A percentile compares a stretch with the other conserved stretches of the same genome.
phyloP scores from a whole-genome alignment of 92 coral and sea anemone genomes.

The Isaurus tuberculatus region DNA sequence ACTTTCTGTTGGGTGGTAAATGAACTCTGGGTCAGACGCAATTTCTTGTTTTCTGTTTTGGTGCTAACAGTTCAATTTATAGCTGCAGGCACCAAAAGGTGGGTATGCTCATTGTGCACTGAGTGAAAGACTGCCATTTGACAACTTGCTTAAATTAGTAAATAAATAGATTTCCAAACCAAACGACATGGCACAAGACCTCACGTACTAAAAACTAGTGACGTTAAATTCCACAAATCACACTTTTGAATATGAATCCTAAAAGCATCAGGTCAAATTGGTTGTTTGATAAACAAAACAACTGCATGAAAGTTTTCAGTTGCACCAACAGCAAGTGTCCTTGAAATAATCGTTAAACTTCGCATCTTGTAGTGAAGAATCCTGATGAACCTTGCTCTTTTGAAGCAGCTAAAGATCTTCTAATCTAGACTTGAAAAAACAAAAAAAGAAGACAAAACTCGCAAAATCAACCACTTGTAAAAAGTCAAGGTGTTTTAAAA shows the following conservation, averaged over 20 bases:
- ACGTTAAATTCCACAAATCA: conserved; percentile 10
- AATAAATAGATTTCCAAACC: background rate
- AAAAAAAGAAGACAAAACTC: too few species aligned
- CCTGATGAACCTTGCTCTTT: background rate
- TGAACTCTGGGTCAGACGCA: conserved; percentile 41
- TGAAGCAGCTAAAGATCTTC: background rate
- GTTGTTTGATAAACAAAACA: conserved; percentile 10
- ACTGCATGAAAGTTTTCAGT: background rate
- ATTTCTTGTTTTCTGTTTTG: conserved; percentile 45
- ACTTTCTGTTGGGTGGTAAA: background rate
- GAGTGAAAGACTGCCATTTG: background rate
- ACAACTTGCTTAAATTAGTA: background rate
- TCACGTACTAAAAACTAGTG: background rate
- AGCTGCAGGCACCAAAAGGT: conserved; percentile 24
- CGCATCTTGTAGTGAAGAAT: too few species aligned
- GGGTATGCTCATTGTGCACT: background rate
- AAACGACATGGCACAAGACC: background rate
- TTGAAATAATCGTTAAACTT: too few species aligned
- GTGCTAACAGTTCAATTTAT: conserved; percentile 31
- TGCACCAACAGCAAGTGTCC: conserved; percentile 18
- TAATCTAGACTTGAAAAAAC: too few species aligned
- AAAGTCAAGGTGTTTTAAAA: too few species aligned
- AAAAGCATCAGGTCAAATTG: conserved; percentile 41
- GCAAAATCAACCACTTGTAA: too few species aligned
- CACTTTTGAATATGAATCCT: conserved; percentile 22